phyloP scores from a whole-genome alignment of 2,888 invertebrate species.

The Ennomos erosarius region DNA sequence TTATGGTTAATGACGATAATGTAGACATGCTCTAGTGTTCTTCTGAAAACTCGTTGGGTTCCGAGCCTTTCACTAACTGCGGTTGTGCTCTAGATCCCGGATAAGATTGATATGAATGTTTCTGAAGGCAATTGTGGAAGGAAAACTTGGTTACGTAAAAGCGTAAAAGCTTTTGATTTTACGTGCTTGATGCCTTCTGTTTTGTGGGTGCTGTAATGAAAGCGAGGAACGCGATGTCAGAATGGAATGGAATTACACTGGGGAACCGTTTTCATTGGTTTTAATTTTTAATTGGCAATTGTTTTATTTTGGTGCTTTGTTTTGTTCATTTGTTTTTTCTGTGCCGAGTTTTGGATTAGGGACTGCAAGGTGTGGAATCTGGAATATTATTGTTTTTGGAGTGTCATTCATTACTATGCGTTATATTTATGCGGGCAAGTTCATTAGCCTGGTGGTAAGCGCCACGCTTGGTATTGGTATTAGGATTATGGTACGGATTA shows the following conservation, averaged over 20 bases:
- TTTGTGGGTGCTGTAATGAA: slow-evolving; percentile 15
- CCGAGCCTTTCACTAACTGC: slow-evolving; percentile 48
- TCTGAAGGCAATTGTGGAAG: slow-evolving; percentile 34
- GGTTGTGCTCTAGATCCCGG: slow-evolving; percentile 59
- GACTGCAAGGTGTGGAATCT: no score
- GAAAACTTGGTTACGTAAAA: slow-evolving; percentile 29
- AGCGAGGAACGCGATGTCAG: slow-evolving; percentile 5
- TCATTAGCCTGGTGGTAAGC: no score
- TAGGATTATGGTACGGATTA: no score
- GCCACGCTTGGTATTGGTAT: no score
- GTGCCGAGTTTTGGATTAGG: no score
- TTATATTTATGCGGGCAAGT: no score
- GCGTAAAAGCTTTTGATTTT: slow-evolving; percentile 25
- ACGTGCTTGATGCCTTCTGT: slow-evolving; percentile 25
- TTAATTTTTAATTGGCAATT: slow-evolving; percentile 12
- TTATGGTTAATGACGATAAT: no score
- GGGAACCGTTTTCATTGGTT: no score
- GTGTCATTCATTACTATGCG: no score
- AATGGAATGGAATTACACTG: not conserved
- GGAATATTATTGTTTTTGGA: no score
- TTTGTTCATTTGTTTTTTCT: no score
- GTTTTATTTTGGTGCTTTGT: not conserved
- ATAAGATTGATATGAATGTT: slow-evolving; percentile 55
- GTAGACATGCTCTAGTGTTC: no score
- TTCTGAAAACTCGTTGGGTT: slow-evolving; percentile 11